Conservation (phyloP, 1,140 invertebrate genomes). For the Anoplophora glabripennis region DNA sequence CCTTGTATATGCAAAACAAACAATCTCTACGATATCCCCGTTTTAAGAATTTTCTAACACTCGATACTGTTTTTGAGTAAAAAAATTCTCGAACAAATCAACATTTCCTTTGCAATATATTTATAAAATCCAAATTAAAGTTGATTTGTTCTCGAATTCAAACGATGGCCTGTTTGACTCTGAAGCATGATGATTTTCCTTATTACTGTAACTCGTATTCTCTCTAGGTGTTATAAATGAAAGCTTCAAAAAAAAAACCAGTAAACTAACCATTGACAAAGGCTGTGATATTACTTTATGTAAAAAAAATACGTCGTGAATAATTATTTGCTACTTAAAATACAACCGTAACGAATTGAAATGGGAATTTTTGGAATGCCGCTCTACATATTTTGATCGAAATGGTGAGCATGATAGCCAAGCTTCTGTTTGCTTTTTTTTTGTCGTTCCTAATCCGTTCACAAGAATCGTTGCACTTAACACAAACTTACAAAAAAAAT, state of each 20-base stretch:
- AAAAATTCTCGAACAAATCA: too few relatives aligned
- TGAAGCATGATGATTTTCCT: too few relatives aligned
- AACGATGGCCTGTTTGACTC: too few relatives aligned
- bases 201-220: not conserved
- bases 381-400: constrained; percentile 15
- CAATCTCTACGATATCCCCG: not conserved
- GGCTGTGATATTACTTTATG: constrained; percentile 33
- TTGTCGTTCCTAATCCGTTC: too few relatives aligned
- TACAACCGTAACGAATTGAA: constrained; percentile 18
- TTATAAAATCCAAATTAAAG: not conserved
- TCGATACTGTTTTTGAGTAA: too few relatives aligned
- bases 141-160: not conserved
- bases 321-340: constrained; percentile 10
- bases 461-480: too few relatives aligned
- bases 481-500: too few relatives aligned
- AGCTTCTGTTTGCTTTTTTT: not conserved
- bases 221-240: constrained; percentile 32
- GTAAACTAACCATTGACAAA: constrained; percentile 30
- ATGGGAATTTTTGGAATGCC: constrained; percentile 26
- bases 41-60: not conserved
- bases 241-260: constrained; percentile 29
- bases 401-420: constrained; percentile 32
- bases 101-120: too few relatives aligned
- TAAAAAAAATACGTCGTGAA: constrained; percentile 22
- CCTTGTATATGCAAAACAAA: not conserved